Percentiles rank a stretch among this genome's conserved stretches.
phyloP scores from a whole-genome alignment of 1,140 invertebrate genomes.

The Microplitis demolitor region DNA sequence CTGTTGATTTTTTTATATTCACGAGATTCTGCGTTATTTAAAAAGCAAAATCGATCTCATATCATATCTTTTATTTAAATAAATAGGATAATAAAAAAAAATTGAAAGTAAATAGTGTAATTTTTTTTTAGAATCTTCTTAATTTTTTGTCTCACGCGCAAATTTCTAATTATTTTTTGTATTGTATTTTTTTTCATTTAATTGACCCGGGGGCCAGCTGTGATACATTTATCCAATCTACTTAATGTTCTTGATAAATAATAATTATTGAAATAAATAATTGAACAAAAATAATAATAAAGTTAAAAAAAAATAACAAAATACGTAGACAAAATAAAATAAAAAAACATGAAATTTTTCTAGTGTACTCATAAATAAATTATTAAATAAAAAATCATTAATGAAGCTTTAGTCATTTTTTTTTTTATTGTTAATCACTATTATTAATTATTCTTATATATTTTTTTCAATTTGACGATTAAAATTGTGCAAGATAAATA shows the following conservation, averaged over 20 bases:
- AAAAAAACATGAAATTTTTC: too few relatives aligned
- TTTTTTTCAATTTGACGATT: too few relatives aligned
- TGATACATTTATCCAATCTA: slow-evolving; percentile 22
- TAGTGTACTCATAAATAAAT: too few relatives aligned
- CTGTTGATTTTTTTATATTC: too few relatives aligned
- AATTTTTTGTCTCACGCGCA: too few relatives aligned
- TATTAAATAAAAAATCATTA: too few relatives aligned
- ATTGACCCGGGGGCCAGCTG: slow-evolving; percentile 4
- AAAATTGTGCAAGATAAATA: too few relatives aligned
- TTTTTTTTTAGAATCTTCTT: too few relatives aligned
- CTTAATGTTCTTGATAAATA: slow-evolving; percentile 15
- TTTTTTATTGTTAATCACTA: too few relatives aligned
- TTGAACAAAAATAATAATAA: slow-evolving; percentile 11
- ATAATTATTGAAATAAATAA: background rate
- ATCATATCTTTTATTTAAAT: slow-evolving; percentile 36
- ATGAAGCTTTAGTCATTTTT: too few relatives aligned
- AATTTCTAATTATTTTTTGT: background rate
- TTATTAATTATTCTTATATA: too few relatives aligned
- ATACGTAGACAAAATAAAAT: background rate
- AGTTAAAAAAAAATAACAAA: slow-evolving; percentile 15
- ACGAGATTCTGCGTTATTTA: too few relatives aligned
- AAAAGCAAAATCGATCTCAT: slow-evolving; percentile 30
- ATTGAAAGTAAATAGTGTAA: background rate
- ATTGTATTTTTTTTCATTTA: slow-evolving; percentile 1
- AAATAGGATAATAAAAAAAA: slow-evolving; percentile 1